Percentiles rank a stretch among this genome's conserved stretches.
Evolutionary conservation across 2,888 invertebrate genomes (phyloP).

Genomic region (Diarsia rubi): DNA sequence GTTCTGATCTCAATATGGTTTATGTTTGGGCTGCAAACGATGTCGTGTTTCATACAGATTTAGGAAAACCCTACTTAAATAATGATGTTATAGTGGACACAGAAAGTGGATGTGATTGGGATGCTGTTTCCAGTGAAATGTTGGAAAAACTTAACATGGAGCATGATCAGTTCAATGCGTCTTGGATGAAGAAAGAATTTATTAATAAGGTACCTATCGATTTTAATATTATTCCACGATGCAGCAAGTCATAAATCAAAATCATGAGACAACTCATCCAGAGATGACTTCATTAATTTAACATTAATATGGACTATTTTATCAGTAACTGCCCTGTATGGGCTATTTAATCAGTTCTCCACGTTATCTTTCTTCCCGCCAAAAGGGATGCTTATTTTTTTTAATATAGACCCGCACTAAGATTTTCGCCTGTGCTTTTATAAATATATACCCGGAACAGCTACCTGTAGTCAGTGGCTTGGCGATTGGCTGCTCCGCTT

Average conservation of each 20-base stretch:
- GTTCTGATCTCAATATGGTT: constrained; percentile 74
- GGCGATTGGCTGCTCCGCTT: too few relatives aligned
- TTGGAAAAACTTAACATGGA: constrained; percentile 75
- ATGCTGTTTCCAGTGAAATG: constrained; percentile 71
- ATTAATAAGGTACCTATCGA: constrained; percentile 80
- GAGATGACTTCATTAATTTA: background rate
- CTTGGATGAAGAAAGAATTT: constrained; percentile 85
- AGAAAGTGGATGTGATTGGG: constrained; percentile 71
- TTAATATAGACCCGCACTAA: background rate
- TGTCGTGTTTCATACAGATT: constrained; percentile 80
- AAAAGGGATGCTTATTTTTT: background rate
- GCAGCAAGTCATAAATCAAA: background rate
- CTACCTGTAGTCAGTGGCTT: background rate
- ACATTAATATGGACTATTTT: background rate
- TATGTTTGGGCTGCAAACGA: constrained; percentile 84
- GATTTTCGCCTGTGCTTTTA: background rate
- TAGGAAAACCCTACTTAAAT: constrained; percentile 78
- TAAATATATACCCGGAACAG: background rate
- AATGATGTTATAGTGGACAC: constrained; percentile 66
- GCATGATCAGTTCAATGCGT: constrained; percentile 79
- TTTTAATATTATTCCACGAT: background rate
- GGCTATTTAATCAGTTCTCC: background rate
- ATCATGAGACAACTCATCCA: background rate
- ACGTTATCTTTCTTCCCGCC: background rate
- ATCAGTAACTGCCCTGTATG: background rate